Base-by-base conservation (phyloP, 2,888 invertebrate species). In the Nemurella pictetii region DNA sequence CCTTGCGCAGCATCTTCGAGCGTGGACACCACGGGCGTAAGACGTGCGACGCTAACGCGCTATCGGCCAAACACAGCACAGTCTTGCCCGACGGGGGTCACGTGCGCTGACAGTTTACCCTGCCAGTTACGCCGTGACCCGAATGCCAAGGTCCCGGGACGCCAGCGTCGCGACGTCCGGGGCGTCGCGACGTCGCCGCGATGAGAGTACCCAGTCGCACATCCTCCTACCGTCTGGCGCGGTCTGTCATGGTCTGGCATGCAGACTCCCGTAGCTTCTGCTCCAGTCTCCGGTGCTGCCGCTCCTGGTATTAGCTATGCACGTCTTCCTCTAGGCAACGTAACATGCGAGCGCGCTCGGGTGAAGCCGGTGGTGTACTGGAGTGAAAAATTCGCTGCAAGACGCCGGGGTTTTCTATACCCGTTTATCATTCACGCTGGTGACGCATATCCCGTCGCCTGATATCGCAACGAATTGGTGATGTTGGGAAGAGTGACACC, bases 71-170 rank as follows among this genome's bases (percentile, higher is more conserved):
- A 55, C 55, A 55, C 55, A 20, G 15, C 55, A 55, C 55, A 25
- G 28, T 75, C 9, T 25, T n/a, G 28, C 25, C 75, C 75, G 75
- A 9, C 75, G 15, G 27, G 25, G 28, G 26, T 9, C 75, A 75
- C 75, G 75, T n/a, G 28, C 28, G 26, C 25, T 75, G 75, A 75
- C 75, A 75, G 75, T 75, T 75, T 75, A 75, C 75, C 75, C 20
- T 55, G 55, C 55, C 75, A 27, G 28, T 75, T 27, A 75, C 4
- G 7, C 5, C 75, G 75, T 75, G 75, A 75, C 75, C 26, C 55
- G 55, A 55, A 3, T 55, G 15, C 55, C 55, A 55, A 55, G 4
- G 20, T 55, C 55, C 55, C 55, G 20, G 12, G 12, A 12, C 35
- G 12, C 5, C 35, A 12, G 12, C 35, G 55, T 55, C 55, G 15